Percentiles rank a stretch among this genome's conserved stretches.
Conservation (phyloP, 1,140 invertebrate species). For the Megalonaias nervosa region DNA sequence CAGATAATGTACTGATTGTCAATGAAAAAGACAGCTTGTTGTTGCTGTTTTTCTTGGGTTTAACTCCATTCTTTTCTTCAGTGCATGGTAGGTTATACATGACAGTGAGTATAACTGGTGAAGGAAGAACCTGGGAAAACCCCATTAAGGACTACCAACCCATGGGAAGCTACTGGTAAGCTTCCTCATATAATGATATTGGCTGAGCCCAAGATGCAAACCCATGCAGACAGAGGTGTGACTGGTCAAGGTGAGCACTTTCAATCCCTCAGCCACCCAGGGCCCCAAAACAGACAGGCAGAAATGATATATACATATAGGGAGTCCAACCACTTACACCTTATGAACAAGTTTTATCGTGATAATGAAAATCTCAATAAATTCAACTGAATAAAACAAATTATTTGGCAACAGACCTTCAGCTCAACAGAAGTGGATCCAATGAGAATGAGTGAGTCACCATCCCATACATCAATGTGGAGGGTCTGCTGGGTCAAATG, state of each 20-base stretch:
- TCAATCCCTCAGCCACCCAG: background rate
- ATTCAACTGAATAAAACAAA: background rate
- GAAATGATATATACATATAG: background rate
- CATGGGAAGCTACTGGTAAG: no score
- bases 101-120: no score
- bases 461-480: constrained; percentile 73
- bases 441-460: constrained; percentile 70
- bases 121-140: no score
- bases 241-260: no score
- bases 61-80: no score
- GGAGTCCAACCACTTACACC: background rate
- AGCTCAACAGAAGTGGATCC: constrained; percentile 68
- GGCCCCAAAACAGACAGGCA: background rate
- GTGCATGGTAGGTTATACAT: no score
- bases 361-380: background rate
- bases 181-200: no score
- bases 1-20: background rate
- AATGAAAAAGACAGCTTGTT: background rate
- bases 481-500: constrained; percentile 69
- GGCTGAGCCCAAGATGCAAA: no score
- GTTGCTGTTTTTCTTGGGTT: no score
- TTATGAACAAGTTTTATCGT: background rate
- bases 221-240: no score
- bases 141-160: no score
- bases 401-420: constrained; percentile 59